Base-by-base conservation (phyloP, 2,797 vertebrate species). In the Chanos chanos region DNA sequence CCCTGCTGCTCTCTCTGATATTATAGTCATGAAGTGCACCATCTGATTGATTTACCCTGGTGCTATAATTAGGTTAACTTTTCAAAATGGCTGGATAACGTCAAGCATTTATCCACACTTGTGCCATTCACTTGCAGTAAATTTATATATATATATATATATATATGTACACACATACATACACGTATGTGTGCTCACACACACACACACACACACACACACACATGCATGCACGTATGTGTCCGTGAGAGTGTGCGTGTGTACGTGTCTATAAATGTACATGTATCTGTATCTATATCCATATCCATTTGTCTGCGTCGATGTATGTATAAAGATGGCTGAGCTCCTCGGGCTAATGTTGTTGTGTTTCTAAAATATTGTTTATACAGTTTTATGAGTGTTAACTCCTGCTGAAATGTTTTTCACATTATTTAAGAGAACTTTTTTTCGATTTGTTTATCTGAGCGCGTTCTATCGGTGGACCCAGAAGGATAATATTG, bases 21-120 rank as follows among this genome's bases (percentile, higher is more conserved):
- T 10, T 10, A 19, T 24, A 52, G 49, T 61, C 19, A 39, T 61
- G 13, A 28, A 49, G 33, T 34, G 28, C 43, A 37, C 44, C 41
- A 47, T 33, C 56, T 37, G 33, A 61, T 67, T 61, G 56, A 81
- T 83, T 81, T 61, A 63, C 83, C 72, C 76, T 81, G 27, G 33
- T 30, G 16, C 33, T 36, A 54, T 48, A 73, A 70, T 31, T 58
- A 61, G 55, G 62, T 71, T 65, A 72, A 72, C 49, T 18, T 41
- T 59, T 65, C 30, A 28, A n/a, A 51, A 55, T 39, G 33, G 45
- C 36, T 33, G 27, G 43, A 67, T 61, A 47, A 61, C 56, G 33
- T 50, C 41, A 47, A 45, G 27, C 27, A 57, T 65, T 51, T 45
- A 36, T 36, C 7, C 19, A 53, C 45, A 12, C 31, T 27, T 45